These are phyloP conservation scores for Ascaphus truei DNA, from an alignment of 2,113 vertebrate genomes.

Conservation along the genomic window DNA sequence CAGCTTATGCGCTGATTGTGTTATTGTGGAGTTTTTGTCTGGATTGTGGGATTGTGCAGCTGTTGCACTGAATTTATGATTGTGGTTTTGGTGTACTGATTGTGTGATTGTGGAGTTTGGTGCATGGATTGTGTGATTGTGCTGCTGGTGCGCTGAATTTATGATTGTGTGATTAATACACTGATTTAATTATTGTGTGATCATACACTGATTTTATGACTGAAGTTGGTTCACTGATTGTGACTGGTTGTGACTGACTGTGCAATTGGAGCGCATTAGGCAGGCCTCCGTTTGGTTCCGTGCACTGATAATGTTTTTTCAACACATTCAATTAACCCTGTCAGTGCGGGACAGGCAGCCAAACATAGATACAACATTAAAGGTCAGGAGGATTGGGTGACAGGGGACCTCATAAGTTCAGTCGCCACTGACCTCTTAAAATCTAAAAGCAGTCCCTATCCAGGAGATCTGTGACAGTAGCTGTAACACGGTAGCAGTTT, in stretches of 20 bases:
- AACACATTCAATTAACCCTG: slow-evolving; percentile 15
- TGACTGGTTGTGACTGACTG: not conserved
- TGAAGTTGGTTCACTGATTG: no score
- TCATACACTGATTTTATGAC: no score
- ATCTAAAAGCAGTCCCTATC: not conserved
- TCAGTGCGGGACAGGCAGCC: not conserved
- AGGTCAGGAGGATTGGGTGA: slow-evolving; percentile 21
- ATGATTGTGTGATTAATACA: no score
- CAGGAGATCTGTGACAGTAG: slow-evolving; percentile 4
- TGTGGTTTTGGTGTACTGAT: no score
- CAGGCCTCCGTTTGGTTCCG: not conserved
- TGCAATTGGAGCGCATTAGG: not conserved
- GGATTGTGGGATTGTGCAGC: no score
- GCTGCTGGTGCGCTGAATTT: no score
- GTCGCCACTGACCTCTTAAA: not conserved
- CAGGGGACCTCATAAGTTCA: not conserved
- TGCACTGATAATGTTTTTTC: slow-evolving; percentile 14
- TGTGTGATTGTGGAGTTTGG: no score
- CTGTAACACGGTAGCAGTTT: slow-evolving; percentile 14
- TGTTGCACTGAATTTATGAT: no score
- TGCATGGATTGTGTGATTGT: not conserved
- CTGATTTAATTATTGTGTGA: no score
- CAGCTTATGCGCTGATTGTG: no score
- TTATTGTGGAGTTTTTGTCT: no score
- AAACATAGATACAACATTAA: not conserved